A percentile compares a stretch with the other conserved stretches of the same genome.
These are phyloP conservation scores for Scaptomyza flava DNA, from an alignment of 2,888 invertebrate species.

Conservation along the genomic window DNA sequence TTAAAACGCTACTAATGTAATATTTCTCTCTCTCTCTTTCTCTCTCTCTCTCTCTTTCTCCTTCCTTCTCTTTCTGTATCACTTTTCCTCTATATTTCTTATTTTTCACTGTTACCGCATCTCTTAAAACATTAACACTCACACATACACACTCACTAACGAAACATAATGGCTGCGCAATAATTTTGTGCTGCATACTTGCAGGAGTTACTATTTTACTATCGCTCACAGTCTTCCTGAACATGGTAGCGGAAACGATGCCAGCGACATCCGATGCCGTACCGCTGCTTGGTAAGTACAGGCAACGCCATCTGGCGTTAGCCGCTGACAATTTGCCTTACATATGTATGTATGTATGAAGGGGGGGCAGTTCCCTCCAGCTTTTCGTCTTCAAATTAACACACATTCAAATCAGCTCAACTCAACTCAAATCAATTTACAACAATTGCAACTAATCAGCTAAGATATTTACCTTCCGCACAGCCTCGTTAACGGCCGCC, in stretches of 20 bases:
- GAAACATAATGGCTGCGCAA: constrained; percentile 3
- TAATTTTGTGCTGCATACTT: constrained; percentile 61
- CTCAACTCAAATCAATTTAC: constrained; percentile 1
- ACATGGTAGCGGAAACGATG: constrained; percentile 99
- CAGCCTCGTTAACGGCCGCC: constrained; percentile 50
- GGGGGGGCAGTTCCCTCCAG: no score
- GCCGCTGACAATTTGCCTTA: constrained; percentile 12
- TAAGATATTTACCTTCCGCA: constrained; percentile 64
- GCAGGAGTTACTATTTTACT: constrained; percentile 98
- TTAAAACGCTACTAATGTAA: constrained; percentile 12
- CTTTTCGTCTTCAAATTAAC: constrained; percentile 28
- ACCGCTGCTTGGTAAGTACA: constrained; percentile 90
- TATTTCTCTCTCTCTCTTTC: constrained; percentile 18
- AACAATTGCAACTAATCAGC: constrained; percentile 51
- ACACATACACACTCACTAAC: constrained; percentile 5
- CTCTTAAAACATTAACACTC: neutral
- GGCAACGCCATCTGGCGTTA: constrained; percentile 27
- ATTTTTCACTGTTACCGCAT: constrained; percentile 1
- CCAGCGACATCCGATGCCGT: constrained; percentile 98
- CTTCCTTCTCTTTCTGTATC: neutral
- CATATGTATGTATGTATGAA: neutral
- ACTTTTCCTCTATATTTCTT: neutral
- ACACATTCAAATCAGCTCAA: constrained; percentile 43
- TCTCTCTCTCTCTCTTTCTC: constrained; percentile 2
- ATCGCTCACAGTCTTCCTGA: constrained; percentile 98